Evolutionary conservation across 2,113 vertebrate species (phyloP).

Genomic region (Peromyscus polionotus): DNA sequence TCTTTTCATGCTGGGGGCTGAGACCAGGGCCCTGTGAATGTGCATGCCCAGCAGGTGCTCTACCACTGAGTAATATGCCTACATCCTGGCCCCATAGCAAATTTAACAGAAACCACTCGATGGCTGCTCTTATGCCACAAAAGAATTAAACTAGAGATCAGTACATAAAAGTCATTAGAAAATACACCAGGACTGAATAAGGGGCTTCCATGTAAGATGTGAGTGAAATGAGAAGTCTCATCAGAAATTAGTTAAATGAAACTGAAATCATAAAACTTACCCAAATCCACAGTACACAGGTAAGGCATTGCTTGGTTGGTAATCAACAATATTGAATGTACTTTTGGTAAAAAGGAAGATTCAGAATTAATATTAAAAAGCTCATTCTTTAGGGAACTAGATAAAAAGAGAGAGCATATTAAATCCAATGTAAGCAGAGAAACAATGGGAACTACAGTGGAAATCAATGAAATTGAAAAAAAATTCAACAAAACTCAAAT

Average conservation of each 20-base stretch:
- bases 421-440: background rate
- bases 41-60: background rate
- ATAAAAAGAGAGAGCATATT: background rate
- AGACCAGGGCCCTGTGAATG: background rate
- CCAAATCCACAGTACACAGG: background rate
- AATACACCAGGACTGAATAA: background rate
- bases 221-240: background rate
- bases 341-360: background rate
- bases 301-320: background rate
- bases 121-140: background rate
- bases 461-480: slow-evolving; percentile 6
- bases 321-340: background rate
- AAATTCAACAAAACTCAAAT: background rate
- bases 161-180: background rate
- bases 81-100: background rate
- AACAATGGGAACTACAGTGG: background rate
- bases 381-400: background rate
- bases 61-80: background rate
- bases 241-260: background rate
- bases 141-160: background rate
- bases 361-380: background rate
- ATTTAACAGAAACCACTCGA: background rate
- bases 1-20: background rate
- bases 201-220: background rate
- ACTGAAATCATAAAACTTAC: background rate